These are phyloP conservation scores for Amiota minor DNA, from an alignment of 2,888 invertebrate genomes.

Conservation along the genomic window DNA sequence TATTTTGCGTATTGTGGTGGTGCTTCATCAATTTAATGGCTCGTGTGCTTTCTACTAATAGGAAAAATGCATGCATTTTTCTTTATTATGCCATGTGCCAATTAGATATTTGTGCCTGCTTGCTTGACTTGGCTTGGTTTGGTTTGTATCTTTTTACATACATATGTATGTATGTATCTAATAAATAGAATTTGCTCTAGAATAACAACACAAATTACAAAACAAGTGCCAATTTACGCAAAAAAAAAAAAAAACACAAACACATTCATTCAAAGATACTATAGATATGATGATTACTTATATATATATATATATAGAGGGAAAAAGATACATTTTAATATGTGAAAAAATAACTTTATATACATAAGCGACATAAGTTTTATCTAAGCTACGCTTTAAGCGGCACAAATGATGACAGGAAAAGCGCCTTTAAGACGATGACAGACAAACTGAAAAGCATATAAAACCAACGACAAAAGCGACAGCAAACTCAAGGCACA, in stretches of 20 bases:
- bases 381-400: conserved; percentile 24
- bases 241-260: conserved; percentile 19
- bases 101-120: neutral
- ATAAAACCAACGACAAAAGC: conserved; percentile 41
- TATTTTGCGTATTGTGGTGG: no score
- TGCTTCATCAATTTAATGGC: no score
- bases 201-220: neutral
- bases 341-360: no score
- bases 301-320: no score
- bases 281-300: no score
- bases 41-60: no score
- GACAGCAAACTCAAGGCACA: conserved; percentile 15
- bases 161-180: no score
- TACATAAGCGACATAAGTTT: neutral
- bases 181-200: neutral
- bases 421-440: conserved; percentile 54
- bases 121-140: no score
- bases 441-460: conserved; percentile 36
- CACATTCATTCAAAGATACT: neutral
- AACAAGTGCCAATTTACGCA: neutral
- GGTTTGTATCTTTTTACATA: no score
- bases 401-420: conserved; percentile 55
- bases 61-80: no score
- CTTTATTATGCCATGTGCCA: conserved; percentile 5
- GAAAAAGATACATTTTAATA: no score